These are phyloP conservation scores for Isoperla grammatica DNA, from an alignment of 2,888 invertebrate genomes.

Conservation along the genomic window DNA sequence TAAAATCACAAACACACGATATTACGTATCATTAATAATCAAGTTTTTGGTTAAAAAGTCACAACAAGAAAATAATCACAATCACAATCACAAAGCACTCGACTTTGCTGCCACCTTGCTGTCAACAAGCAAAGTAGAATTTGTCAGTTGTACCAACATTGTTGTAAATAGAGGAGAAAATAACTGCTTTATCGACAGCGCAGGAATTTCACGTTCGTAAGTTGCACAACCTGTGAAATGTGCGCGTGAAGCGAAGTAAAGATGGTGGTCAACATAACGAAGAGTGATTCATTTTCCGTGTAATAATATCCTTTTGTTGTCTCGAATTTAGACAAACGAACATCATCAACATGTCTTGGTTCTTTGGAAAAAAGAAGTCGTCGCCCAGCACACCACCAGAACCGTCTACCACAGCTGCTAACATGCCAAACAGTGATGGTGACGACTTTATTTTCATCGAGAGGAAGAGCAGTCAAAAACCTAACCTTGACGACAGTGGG, in stretches of 20 bases:
- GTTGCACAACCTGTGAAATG: too few relatives aligned
- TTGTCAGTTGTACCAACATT: constrained; percentile 1
- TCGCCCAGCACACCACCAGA: too few relatives aligned
- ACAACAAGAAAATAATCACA: constrained; percentile 10
- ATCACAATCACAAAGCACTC: constrained; percentile 6
- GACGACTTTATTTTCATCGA: constrained; percentile 21
- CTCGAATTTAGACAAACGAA: not conserved
- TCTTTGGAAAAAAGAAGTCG: constrained; percentile 23
- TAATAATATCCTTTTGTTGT: not conserved
- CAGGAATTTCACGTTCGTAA: too few relatives aligned
- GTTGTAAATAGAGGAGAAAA: too few relatives aligned
- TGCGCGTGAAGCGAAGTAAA: not conserved
- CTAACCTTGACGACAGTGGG: too few relatives aligned
- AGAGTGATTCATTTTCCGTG: not conserved
- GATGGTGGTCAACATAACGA: constrained; percentile 8
- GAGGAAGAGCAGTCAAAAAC: not conserved
- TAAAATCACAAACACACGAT: not conserved
- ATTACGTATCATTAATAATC: not conserved
- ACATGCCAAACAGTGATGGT: not conserved
- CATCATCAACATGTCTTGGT: constrained; percentile 14
- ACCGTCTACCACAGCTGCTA: not conserved
- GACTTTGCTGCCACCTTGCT: constrained; percentile 16
- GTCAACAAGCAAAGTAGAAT: not conserved
- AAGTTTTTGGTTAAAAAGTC: constrained; percentile 6
- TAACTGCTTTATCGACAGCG: too few relatives aligned